Percentiles rank a stretch among this genome's conserved stretches.
Evolutionary conservation across 1,140 invertebrate genomes (phyloP).

Genomic region (Apis dorsata): DNA sequence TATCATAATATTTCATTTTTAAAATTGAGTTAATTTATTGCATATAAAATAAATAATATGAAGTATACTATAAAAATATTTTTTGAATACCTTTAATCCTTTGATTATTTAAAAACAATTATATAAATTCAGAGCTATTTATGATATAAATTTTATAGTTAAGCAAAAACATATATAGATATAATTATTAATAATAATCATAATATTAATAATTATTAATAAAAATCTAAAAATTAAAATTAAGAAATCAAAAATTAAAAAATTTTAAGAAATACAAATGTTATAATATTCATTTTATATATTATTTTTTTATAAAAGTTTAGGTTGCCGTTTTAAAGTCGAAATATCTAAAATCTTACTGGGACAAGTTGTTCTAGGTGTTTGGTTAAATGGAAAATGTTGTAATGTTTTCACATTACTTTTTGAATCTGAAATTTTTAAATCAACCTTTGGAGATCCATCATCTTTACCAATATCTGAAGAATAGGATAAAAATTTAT

Average conservation of each 20-base stretch:
- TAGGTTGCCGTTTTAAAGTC: constrained; percentile 83
- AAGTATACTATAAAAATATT: constrained; percentile 6
- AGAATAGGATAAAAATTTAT: background rate
- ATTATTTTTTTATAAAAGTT: constrained; percentile 79
- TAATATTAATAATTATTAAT: background rate
- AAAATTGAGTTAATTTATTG: constrained; percentile 7
- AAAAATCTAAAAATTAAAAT: background rate
- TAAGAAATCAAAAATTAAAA: background rate
- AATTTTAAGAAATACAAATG: background rate
- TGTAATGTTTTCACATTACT: constrained; percentile 31
- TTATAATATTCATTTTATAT: constrained; percentile 2
- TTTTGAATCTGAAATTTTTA: constrained; percentile 33
- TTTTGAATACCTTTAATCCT: background rate
- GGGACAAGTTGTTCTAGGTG: constrained; percentile 71
- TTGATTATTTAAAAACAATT: background rate
- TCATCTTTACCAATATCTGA: constrained; percentile 46
- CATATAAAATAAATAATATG: constrained; percentile 28
- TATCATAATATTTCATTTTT: background rate
- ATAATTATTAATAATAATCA: background rate
- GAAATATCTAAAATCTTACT: constrained; percentile 84
- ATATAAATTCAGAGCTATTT: background rate
- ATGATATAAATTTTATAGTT: background rate
- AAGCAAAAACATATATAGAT: background rate
- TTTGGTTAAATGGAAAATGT: constrained; percentile 59
- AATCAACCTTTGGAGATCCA: constrained; percentile 32